Conservation (phyloP, 2,113 vertebrate genomes). For the Takifugu bimaculatus region DNA sequence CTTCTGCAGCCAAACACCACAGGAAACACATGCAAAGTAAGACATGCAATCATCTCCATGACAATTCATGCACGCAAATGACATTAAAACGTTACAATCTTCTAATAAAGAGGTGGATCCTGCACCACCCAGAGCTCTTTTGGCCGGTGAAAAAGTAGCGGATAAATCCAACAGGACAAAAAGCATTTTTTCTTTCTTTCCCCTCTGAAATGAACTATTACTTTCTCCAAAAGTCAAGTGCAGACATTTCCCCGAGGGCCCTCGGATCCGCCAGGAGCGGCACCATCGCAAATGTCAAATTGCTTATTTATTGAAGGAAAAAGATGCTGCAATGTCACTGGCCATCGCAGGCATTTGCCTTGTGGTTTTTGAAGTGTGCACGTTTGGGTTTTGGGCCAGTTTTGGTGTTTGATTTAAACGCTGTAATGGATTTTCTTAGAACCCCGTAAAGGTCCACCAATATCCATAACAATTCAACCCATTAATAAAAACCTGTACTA, state of each 20-base stretch:
- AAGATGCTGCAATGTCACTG: slow-evolving; percentile 20
- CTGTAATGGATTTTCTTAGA: slow-evolving; percentile 32
- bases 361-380: slow-evolving; percentile 5
- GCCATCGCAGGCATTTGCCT: slow-evolving; percentile 1
- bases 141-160: too few species aligned
- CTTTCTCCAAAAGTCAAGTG: neutral
- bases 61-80: too few species aligned
- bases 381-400: slow-evolving; percentile 18
- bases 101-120: too few species aligned
- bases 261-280: slow-evolving; percentile 11
- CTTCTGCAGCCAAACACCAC: too few species aligned
- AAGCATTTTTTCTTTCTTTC: slow-evolving; percentile 3
- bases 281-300: slow-evolving; percentile 33
- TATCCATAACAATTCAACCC: slow-evolving; percentile 1
- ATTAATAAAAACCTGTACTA: neutral
- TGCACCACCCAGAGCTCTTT: too few species aligned
- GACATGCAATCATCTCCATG: neutral
- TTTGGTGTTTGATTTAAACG: slow-evolving; percentile 9
- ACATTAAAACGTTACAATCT: too few species aligned
- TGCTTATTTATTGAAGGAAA: slow-evolving; percentile 31
- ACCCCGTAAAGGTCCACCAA: neutral
- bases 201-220: slow-evolving; percentile 3
- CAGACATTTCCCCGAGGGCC: neutral
- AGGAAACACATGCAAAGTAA: neutral
- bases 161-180: neutral